A percentile compares a stretch with the other conserved stretches of the same genome.
Evolutionary conservation across 2,888 invertebrate species (phyloP).

Genomic region (Arge pagana): DNA sequence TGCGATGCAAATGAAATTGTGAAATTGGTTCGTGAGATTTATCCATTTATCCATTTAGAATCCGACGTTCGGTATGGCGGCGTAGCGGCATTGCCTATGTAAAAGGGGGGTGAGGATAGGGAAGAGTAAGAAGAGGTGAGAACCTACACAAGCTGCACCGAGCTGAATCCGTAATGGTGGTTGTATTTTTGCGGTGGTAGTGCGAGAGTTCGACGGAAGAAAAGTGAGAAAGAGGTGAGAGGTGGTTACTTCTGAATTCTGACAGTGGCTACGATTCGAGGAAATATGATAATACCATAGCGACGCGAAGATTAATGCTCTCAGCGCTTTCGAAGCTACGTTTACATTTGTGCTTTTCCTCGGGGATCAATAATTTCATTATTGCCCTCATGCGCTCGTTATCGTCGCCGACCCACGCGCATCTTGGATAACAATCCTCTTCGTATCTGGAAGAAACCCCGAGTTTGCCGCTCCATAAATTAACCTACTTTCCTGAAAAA

Average conservation of each 20-base stretch:
- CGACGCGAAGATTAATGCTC: conserved; percentile 48
- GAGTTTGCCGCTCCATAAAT: no score
- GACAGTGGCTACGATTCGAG: conserved; percentile 34
- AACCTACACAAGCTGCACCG: no score
- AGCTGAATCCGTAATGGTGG: no score
- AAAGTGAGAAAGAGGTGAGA: conserved; percentile 16
- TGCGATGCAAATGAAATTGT: conserved; percentile 50
- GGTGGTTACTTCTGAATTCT: conserved; percentile 20
- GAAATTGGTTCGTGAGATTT: conserved; percentile 50
- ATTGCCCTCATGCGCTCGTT: no score
- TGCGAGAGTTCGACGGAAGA: conserved; percentile 5
- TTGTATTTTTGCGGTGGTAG: no score
- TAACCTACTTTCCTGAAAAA: no score
- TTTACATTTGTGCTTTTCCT: conserved; percentile 22
- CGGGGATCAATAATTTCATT: conserved; percentile 38
- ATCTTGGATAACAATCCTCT: no score
- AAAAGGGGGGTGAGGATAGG: no score
- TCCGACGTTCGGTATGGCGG: conserved; percentile 36
- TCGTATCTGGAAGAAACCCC: no score
- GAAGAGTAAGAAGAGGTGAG: conserved; percentile 30
- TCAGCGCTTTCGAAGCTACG: conserved; percentile 35
- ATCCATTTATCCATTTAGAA: conserved; percentile 45
- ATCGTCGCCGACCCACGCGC: no score
- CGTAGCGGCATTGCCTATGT: no score
- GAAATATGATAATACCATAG: conserved; percentile 49